Evolutionary conservation across 2,113 vertebrate genomes (phyloP).

Genomic region (Vombatus ursinus): DNA sequence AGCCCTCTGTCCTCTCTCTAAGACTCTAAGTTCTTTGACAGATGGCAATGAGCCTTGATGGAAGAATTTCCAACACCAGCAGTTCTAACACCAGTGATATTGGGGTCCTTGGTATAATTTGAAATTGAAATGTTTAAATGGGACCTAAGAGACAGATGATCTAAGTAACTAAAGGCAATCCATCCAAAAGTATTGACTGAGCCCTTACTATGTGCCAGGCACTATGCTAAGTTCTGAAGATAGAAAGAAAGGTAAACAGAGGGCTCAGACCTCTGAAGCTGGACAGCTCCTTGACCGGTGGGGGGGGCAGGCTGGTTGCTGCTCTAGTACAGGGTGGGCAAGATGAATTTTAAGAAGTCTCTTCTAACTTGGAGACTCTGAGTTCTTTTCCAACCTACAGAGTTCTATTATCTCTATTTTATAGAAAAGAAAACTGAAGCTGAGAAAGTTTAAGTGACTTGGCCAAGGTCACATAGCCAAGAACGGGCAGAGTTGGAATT

Average conservation of each 20-base stretch:
- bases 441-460: no score
- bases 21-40: not conserved
- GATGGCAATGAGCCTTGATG: not conserved
- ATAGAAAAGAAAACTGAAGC: no score
- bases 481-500: no score
- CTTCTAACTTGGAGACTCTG: no score
- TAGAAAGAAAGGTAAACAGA: not conserved
- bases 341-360: no score
- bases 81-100: not conserved
- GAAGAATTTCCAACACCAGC: not conserved
- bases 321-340: no score
- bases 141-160: not conserved
- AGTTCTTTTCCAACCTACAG: no score
- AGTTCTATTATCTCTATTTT: no score
- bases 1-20: not conserved
- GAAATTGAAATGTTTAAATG: not conserved
- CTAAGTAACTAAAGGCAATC: not conserved
- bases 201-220: not conserved
- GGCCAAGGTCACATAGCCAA: no score
- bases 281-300: not conserved
- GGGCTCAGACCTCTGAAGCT: not conserved
- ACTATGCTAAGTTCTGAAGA: not conserved
- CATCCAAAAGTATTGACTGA: not conserved
- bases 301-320: not conserved
- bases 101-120: not conserved